These are phyloP conservation scores for Aeoliscus strigatus DNA, from an alignment of 2,797 vertebrate genomes.

Conservation along the genomic window DNA sequence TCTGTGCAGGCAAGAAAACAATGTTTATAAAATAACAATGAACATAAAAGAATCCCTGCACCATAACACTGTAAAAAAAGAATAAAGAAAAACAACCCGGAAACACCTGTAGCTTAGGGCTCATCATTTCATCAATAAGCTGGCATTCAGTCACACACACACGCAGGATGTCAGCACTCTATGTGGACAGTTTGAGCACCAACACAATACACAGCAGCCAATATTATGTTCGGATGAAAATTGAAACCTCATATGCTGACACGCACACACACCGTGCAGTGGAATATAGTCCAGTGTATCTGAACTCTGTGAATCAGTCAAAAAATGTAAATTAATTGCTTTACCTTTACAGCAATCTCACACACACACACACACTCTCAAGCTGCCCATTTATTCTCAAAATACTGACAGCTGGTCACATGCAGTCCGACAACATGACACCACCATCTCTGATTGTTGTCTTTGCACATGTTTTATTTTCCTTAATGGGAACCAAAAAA, in stretches of 20 bases:
- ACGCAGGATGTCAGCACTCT: conserved; percentile 17
- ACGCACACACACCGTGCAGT: conserved; percentile 14
- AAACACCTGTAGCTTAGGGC: conserved; percentile 30
- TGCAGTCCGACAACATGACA: conserved; percentile 6
- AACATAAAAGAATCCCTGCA: conserved; percentile 56
- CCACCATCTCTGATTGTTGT: not conserved
- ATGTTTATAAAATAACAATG: conserved; percentile 37
- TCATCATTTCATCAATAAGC: conserved; percentile 20
- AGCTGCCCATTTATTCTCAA: not conserved
- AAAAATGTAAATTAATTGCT: not conserved
- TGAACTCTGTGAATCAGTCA: not conserved
- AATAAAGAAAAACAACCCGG: conserved; percentile 28
- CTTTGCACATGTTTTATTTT: conserved; percentile 1
- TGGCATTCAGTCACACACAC: conserved; percentile 8
- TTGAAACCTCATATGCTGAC: conserved; percentile 1
- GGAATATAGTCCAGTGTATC: conserved; percentile 16
- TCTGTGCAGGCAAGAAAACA: conserved; percentile 65
- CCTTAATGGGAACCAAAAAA: not conserved
- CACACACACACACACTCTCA: not conserved
- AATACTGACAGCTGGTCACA: not conserved
- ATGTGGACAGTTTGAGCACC: conserved; percentile 24
- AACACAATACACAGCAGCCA: conserved; percentile 21
- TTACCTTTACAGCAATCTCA: conserved; percentile 1
- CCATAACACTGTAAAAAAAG: conserved; percentile 53
- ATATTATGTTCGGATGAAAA: conserved; percentile 13